These are phyloP conservation scores for Pachypeltis micranthus DNA, from an alignment of 1,140 invertebrate species.

Conservation along the genomic window DNA sequence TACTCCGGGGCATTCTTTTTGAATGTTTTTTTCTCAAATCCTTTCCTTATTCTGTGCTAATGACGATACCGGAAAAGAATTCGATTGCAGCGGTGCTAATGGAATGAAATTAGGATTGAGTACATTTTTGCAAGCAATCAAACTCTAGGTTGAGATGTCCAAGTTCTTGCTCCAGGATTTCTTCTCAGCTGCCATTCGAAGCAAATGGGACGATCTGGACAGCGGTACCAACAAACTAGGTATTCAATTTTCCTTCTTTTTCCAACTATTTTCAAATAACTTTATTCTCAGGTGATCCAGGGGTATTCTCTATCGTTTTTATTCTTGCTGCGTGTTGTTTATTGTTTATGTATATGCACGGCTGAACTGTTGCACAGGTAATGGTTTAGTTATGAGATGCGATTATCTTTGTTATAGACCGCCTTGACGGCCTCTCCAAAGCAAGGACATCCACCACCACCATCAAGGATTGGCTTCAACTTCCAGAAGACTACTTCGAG, in stretches of 20 bases:
- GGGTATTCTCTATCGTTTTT: constrained; percentile 7
- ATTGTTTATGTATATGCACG: no score
- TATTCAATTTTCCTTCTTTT: constrained; percentile 31
- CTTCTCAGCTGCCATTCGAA: constrained; percentile 34
- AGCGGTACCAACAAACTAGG: constrained; percentile 48
- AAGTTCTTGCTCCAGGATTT: constrained; percentile 29
- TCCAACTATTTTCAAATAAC: not conserved
- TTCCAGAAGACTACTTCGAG: constrained; percentile 61
- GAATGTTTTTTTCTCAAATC: no score
- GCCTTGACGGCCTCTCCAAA: constrained; percentile 66
- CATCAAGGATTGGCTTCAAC: constrained; percentile 83
- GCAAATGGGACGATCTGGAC: constrained; percentile 54
- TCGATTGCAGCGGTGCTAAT: no score
- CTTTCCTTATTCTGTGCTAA: no score
- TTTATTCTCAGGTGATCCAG: not conserved
- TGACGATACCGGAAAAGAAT: no score
- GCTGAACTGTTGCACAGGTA: not conserved
- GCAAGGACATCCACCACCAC: constrained; percentile 43
- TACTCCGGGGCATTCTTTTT: no score
- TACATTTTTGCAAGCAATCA: not conserved
- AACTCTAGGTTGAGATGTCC: constrained; percentile 17
- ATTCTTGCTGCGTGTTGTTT: constrained; percentile 11
- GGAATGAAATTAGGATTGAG: no score
- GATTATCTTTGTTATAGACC: constrained; percentile 49
- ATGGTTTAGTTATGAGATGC: not conserved